Evolutionary conservation across 37 sponge, comb jelly and placozoan species (phyloP).

Genomic region (Spongilla lacustris): DNA sequence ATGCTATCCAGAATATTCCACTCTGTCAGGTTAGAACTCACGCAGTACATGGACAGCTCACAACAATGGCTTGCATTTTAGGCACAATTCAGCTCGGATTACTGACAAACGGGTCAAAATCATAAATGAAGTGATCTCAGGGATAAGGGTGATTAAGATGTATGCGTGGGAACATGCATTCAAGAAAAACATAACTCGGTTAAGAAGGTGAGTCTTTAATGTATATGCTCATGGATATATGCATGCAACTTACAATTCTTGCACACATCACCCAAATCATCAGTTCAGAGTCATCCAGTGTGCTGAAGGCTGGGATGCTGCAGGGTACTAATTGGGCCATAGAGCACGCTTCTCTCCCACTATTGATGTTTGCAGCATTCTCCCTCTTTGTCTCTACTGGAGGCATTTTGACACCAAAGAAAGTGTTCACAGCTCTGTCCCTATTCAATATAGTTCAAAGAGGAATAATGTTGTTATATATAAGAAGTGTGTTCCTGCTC

Average conservation of each 20-base stretch:
- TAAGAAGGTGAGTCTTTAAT: background rate
- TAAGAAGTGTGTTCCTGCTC: background rate
- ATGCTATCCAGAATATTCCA: background rate
- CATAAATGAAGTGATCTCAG: background rate
- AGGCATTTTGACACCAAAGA: slow-evolving; percentile 24
- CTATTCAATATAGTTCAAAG: background rate
- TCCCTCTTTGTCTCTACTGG: slow-evolving; percentile 3
- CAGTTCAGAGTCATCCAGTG: slow-evolving; percentile 8
- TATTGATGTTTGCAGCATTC: slow-evolving; percentile 22
- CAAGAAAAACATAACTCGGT: background rate
- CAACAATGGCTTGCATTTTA: no score
- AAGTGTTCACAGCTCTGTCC: slow-evolving; percentile 38
- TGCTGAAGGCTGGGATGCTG: slow-evolving; percentile 26
- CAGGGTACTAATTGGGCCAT: background rate
- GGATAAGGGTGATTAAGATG: background rate
- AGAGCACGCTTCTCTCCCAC: background rate
- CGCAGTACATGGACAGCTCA: background rate
- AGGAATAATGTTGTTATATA: background rate
- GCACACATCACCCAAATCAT: background rate
- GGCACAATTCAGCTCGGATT: no score
- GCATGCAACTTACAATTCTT: no score
- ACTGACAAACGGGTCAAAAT: background rate
- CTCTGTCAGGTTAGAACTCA: background rate
- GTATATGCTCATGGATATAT: no score
- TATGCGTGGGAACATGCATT: background rate